phyloP scores from a whole-genome alignment of 2,113 vertebrate genomes.

The Agelaius tricolor region DNA sequence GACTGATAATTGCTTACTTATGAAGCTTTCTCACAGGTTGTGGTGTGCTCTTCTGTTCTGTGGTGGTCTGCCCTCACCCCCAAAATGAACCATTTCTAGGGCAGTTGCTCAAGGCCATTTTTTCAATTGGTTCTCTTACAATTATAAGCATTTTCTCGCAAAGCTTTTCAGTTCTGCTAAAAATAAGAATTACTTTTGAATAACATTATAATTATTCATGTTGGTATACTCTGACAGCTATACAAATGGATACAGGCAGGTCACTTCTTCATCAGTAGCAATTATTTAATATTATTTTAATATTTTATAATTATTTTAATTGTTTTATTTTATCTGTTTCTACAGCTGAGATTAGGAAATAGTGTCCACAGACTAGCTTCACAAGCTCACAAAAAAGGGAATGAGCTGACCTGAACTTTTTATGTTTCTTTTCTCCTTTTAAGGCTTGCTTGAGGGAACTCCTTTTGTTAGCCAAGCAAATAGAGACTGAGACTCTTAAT shows the following conservation, averaged over 20 bases:
- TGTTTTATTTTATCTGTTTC: not conserved
- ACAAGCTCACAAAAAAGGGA: not conserved
- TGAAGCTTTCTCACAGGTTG: not conserved
- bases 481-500: not conserved
- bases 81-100: not conserved
- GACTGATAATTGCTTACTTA: not conserved
- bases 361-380: not conserved
- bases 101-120: not conserved
- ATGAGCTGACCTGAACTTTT: not conserved
- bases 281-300: not conserved
- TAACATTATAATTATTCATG: not conserved
- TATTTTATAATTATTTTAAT: too few relatives aligned
- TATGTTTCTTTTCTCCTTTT: not conserved
- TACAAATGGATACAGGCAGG: not conserved
- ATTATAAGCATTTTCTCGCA: not conserved
- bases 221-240: not conserved
- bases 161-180: not conserved
- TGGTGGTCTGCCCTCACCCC: not conserved
- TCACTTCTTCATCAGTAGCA: not conserved
- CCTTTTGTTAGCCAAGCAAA: not conserved
- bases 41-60: not conserved
- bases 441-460: not conserved
- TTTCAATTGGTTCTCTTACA: not conserved
- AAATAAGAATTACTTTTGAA: not conserved
- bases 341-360: not conserved